Evolutionary conservation across 1,140 invertebrate genomes (phyloP).

Genomic region (Drosophila melanica): DNA sequence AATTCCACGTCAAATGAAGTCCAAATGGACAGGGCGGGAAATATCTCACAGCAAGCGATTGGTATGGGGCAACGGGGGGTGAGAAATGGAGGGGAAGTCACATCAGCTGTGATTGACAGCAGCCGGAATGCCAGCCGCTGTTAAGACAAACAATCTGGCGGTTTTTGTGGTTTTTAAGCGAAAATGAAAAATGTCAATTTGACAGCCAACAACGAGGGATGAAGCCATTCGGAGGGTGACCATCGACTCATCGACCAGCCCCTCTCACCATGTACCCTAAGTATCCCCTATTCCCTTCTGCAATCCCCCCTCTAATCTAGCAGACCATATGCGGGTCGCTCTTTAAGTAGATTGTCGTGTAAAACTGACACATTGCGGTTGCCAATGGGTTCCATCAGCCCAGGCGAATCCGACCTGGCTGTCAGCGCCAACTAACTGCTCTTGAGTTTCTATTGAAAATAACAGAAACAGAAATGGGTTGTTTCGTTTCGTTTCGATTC

Average conservation of each 20-base stretch:
- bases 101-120: slow-evolving; percentile 68
- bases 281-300: not conserved
- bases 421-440: slow-evolving; percentile 24
- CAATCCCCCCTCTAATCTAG: not conserved
- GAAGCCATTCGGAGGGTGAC: too few relatives aligned
- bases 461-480: slow-evolving; percentile 38
- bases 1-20: slow-evolving; percentile 63
- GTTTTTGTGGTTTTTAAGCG: slow-evolving; percentile 64
- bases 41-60: slow-evolving; percentile 4
- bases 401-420: slow-evolving; percentile 19
- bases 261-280: too few relatives aligned
- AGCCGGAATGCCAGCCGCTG: slow-evolving; percentile 48
- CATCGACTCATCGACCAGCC: not conserved
- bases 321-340: slow-evolving; percentile 28
- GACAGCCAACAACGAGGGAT: slow-evolving; percentile 53
- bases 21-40: slow-evolving; percentile 51
- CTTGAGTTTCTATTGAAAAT: slow-evolving; percentile 40
- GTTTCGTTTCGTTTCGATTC: slow-evolving; percentile 35
- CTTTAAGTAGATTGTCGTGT: slow-evolving; percentile 72
- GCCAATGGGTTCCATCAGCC: slow-evolving; percentile 11
- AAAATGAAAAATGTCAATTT: slow-evolving; percentile 72
- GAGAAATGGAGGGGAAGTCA: not conserved
- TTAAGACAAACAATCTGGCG: slow-evolving; percentile 75
- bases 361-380: slow-evolving; percentile 55
- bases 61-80: too few relatives aligned